Base-by-base conservation (phyloP, 2,797 vertebrate species). In the Tapirus indicus region DNA sequence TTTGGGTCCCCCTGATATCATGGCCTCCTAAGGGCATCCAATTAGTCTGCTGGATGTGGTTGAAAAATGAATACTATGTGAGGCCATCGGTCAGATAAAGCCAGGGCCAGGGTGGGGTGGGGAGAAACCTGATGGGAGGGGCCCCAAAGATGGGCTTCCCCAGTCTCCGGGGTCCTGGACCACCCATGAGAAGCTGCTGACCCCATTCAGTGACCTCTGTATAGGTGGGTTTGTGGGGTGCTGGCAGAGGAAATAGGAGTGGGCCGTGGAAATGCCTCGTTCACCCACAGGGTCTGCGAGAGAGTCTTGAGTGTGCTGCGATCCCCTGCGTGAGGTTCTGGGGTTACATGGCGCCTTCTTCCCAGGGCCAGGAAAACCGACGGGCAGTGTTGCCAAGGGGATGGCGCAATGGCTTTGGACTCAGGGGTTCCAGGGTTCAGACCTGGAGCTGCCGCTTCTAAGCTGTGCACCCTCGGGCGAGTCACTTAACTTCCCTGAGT, bases 251-350 rank as follows among this genome's bases (percentile, higher is more conserved):
- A 13, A 23, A 20, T 32, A 41, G n/a, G 29, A 68, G 27, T 1
- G 0, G 29, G 56, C n/a, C 4, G 0, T 7, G 41, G 64, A 8
- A 7, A 29, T 13, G 12, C 11, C 27, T 72, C 21, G 1, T 25
- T 68, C 7, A 6, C 27, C 84, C 5, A 1, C 7, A 38, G 18
- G 25, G 17, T 79, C 21, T 38, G 29, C 4, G 4, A 49, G 52
- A 49, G 32, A 10, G 54, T 6, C 5, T 60, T 8, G 0, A n/a
- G 2, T 58, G 58, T 32, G 32, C 60, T 69, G 5, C 13, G 29
- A 11, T 41, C 16, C 25, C 13, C 83, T 68, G n/a, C 58, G 32
- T 5, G 5, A 16, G 72, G 47, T 17, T 79, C 85, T 72, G 56
- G 47, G 64, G n/a, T 64, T 23, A 12, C 41, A 2, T 5, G 56